phyloP scores from a whole-genome alignment of 1,140 invertebrate genomes.

The Sarcophaga bullata region DNA sequence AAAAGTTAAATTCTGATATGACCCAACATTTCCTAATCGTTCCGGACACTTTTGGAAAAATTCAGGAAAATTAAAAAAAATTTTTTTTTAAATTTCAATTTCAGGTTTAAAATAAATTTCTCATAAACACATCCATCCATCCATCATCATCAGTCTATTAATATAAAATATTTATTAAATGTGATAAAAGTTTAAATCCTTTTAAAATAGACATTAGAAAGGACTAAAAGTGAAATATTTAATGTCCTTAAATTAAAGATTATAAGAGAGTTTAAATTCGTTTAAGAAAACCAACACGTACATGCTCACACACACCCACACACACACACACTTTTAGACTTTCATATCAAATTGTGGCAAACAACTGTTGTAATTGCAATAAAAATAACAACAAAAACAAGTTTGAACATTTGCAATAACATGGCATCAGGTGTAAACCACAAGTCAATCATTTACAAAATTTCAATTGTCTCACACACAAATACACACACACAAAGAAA shows the following conservation, averaged over 20 bases:
- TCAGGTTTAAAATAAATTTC: too few species aligned
- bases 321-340: background rate
- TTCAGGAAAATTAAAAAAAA: too few species aligned
- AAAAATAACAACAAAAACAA: background rate
- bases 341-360: background rate
- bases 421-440: conserved; percentile 34
- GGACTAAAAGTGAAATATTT: background rate
- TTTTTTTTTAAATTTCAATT: too few species aligned
- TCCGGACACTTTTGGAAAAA: too few species aligned
- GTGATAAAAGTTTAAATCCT: too few species aligned
- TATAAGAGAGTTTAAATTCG: background rate
- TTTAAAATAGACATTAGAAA: too few species aligned
- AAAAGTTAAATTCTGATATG: too few species aligned
- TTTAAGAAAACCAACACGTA: conserved; percentile 1
- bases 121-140: too few species aligned
- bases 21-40: too few species aligned
- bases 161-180: too few species aligned
- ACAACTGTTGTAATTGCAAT: conserved; percentile 9
- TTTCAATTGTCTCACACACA: conserved; percentile 19
- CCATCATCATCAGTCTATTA: too few species aligned
- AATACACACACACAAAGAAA: too few species aligned
- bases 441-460: conserved; percentile 30
- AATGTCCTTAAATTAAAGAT: background rate
- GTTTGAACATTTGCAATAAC: background rate
- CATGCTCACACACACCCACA: background rate